Evolutionary conservation across 2,888 invertebrate genomes (phyloP).

Genomic region (Caenorhabditis sulstoni): DNA sequence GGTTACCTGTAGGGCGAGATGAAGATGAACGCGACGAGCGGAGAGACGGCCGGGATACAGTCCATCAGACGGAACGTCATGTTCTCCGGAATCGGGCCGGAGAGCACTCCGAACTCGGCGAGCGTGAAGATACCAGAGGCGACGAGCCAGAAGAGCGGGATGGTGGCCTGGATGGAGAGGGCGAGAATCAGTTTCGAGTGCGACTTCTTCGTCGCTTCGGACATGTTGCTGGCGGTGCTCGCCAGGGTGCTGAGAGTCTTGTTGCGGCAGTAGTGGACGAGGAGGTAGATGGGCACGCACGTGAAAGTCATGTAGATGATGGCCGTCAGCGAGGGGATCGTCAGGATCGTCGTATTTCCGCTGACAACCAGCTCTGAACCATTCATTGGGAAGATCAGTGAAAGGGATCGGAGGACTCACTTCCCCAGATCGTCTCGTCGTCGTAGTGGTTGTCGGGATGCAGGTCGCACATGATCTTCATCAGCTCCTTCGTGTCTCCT

Average conservation of each 20-base stretch:
- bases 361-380: conserved; percentile 44
- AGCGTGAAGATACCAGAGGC: conserved; percentile 57
- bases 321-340: conserved; percentile 26
- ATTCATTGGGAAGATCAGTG: neutral
- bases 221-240: conserved; percentile 46
- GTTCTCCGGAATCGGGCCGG: conserved; percentile 59
- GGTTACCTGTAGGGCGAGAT: conserved; percentile 51
- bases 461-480: conserved; percentile 46
- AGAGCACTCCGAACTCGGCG: conserved; percentile 59
- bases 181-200: conserved; percentile 55
- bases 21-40: conserved; percentile 47
- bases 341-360: conserved; percentile 49
- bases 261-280: conserved; percentile 51
- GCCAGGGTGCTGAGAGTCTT: conserved; percentile 54
- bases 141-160: conserved; percentile 60
- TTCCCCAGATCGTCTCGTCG: conserved; percentile 48
- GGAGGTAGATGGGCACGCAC: conserved; percentile 58
- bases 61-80: conserved; percentile 62
- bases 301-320: conserved; percentile 62
- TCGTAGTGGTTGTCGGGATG: conserved; percentile 57
- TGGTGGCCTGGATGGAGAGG: conserved; percentile 59
- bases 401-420: conserved; percentile 12
- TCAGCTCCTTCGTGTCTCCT: conserved; percentile 44
- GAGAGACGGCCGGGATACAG: conserved; percentile 41
- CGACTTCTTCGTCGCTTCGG: conserved; percentile 46